phyloP scores from a whole-genome alignment of 2,797 vertebrate genomes.

The Ataeniobius toweri region DNA sequence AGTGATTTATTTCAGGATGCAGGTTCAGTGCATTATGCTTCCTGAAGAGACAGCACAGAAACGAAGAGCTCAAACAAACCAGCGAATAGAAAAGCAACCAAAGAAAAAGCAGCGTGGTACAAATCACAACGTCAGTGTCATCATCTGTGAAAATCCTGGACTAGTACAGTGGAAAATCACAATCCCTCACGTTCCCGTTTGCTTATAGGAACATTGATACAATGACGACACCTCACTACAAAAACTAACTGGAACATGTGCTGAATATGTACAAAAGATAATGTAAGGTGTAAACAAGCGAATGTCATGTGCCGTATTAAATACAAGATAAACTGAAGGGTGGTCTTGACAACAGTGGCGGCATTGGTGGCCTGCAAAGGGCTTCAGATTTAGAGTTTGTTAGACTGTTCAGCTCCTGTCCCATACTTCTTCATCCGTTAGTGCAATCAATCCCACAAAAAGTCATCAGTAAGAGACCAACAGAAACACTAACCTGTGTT shows the following conservation, averaged over 20 bases:
- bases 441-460: constrained; percentile 59
- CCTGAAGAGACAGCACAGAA: constrained; percentile 78
- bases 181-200: constrained; percentile 28
- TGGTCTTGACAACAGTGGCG: constrained; percentile 13
- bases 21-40: constrained; percentile 80
- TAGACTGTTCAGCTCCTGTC: constrained; percentile 10
- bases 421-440: constrained; percentile 36
- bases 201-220: constrained; percentile 51
- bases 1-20: constrained; percentile 81
- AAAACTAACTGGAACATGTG: constrained; percentile 78
- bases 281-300: constrained; percentile 49
- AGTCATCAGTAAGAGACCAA: constrained; percentile 34
- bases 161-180: constrained; percentile 63
- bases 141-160: constrained; percentile 76
- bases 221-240: constrained; percentile 79
- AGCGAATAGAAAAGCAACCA: constrained; percentile 38
- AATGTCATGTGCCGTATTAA: constrained; percentile 27
- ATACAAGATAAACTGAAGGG: constrained; percentile 19
- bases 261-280: constrained; percentile 87
- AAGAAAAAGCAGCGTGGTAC: constrained; percentile 70
- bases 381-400: constrained; percentile 29
- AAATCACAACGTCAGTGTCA: constrained; percentile 74
- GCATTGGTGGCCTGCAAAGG: constrained; percentile 21
- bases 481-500: constrained; percentile 55
- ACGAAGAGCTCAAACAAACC: constrained; percentile 59